phyloP scores from a whole-genome alignment of 2,113 vertebrate species.

The Drymodes brunneopygia region DNA sequence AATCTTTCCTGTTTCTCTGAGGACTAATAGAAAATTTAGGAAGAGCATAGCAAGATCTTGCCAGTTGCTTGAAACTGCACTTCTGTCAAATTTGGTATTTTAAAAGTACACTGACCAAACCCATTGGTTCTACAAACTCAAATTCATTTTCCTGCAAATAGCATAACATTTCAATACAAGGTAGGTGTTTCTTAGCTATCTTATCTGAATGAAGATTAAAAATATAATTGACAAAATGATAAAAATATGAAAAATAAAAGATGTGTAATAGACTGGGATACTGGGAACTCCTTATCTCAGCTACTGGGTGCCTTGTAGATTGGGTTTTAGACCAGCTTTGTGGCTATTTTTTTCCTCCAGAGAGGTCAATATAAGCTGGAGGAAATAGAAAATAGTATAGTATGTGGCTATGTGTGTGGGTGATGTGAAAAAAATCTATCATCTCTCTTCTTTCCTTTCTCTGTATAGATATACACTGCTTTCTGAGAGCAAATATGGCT shows the following conservation, averaged over 20 bases:
- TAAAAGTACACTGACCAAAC: neutral
- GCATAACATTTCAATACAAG: neutral
- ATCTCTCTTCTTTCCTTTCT: neutral
- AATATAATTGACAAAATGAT: neutral
- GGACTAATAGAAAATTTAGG: neutral
- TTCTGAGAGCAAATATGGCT: neutral
- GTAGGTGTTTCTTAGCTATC: neutral
- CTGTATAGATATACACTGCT: neutral
- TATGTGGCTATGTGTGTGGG: accelerated
- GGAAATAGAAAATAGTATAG: neutral
- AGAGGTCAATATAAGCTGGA: neutral
- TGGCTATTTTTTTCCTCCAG: neutral
- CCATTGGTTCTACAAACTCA: neutral
- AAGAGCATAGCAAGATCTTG: neutral
- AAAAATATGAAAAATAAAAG: neutral
- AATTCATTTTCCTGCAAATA: neutral
- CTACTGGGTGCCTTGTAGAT: neutral
- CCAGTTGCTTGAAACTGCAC: neutral
- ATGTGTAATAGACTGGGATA: neutral
- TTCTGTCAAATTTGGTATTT: neutral
- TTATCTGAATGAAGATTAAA: neutral
- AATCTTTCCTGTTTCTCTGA: neutral
- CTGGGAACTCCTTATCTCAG: neutral
- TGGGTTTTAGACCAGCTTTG: neutral
- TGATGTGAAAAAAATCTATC: neutral